Percentiles rank a stretch among this genome's conserved stretches.
Conservation (phyloP, 1,140 invertebrate species). For the Drosophila athabasca region DNA sequence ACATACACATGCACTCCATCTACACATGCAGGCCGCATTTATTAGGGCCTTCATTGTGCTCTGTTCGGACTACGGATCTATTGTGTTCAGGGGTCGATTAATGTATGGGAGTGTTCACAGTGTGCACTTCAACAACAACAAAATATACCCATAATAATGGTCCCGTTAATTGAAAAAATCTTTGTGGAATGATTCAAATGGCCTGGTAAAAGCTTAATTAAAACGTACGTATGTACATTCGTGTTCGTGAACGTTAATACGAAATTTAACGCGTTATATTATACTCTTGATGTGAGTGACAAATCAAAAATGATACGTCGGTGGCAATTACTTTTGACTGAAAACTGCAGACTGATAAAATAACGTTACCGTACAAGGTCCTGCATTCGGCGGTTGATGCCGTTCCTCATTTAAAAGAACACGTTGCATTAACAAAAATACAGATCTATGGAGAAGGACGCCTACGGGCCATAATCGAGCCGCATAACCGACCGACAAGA, state of each 20-base stretch:
- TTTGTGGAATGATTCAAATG: slow-evolving; percentile 15
- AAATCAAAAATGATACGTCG: slow-evolving; percentile 28
- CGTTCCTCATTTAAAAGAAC: no score
- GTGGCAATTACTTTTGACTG: neutral
- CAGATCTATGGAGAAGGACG: no score
- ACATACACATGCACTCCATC: slow-evolving; percentile 15
- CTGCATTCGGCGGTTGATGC: neutral
- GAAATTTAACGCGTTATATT: slow-evolving; percentile 22
- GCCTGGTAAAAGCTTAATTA: slow-evolving; percentile 30
- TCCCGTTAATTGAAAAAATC: slow-evolving; percentile 53
- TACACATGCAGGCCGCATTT: slow-evolving; percentile 22
- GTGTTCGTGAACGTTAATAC: slow-evolving; percentile 5
- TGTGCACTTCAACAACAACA: slow-evolving; percentile 41
- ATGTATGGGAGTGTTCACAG: slow-evolving; percentile 50
- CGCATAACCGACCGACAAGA: no score
- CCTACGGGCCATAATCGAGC: no score
- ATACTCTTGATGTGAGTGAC: slow-evolving; percentile 17
- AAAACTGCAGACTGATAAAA: neutral
- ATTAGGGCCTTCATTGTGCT: slow-evolving; percentile 51
- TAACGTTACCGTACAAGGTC: neutral
- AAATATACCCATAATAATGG: slow-evolving; percentile 37
- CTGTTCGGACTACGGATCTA: slow-evolving; percentile 36
- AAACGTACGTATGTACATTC: neutral
- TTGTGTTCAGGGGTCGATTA: slow-evolving; percentile 39
- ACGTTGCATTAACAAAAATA: no score